Evolutionary conservation across 2,797 vertebrate species (phyloP), one percentile per base, ranked within the genome.

Genomic region (Megaceryle alcyon): DNA sequence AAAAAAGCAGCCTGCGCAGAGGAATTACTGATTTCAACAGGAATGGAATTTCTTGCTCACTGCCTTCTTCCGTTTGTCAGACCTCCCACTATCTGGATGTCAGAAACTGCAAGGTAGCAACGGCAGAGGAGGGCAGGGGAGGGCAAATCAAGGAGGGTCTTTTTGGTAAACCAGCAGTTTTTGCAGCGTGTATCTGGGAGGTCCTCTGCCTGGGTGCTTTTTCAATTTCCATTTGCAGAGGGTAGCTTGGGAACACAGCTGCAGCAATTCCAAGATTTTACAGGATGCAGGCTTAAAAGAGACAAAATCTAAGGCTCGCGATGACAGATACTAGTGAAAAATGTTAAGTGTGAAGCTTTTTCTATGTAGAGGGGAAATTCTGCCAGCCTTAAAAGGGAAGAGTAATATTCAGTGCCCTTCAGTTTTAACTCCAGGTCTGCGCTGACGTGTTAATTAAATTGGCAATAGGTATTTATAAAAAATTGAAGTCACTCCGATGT

Each of bases 61-160:
- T 97, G 96, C 95, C 96, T 97, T 46, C 14, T 82, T 97, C 84
- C 49, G 89, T 87, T 95, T 92, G 78, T 94, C 96, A 97, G 97
- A 97, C 96, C 98, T 97, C 97, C 97, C 96, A 97, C 97, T 95
- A 39, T 91, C 92, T 73, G 88, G 86, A 94, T 97, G 97, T 98
- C 97, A 98, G 39, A 96, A 96, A 94, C 95, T 93, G 96, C 95
- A 92, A 98, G 98, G 97, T 97, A 96, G 97, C 77, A 78, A 87
- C 95, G 57, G 96, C 92, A 94, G 87, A 73, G 91, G 78, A 97
- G 95, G 92, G 92, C 87, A 96, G 95, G 91, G 93, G 88, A 96
- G 95, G 92, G 93, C 88, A 96, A 94, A 94, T 64, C 90, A 39
- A 76, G 93, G 44, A 72, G 81, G 65, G 72, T 82, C 39, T 56